phyloP scores from a whole-genome alignment of 2,113 vertebrate genomes.

The Tupaia tana region DNA sequence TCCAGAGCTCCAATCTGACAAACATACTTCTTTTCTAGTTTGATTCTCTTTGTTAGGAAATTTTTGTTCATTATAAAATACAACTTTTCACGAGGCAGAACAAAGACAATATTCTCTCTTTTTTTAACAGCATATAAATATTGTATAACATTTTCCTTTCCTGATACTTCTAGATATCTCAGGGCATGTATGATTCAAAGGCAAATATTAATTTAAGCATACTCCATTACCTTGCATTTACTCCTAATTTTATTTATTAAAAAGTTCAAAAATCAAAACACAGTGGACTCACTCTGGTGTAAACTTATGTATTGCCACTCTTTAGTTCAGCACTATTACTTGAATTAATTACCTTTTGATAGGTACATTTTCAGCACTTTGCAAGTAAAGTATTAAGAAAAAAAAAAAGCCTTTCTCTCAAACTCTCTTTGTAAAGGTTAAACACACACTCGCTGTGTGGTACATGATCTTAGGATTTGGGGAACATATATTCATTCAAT shows the following conservation, averaged over 20 bases:
- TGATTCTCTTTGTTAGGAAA: background rate
- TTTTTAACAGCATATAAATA: constrained; percentile 19
- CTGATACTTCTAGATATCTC: background rate
- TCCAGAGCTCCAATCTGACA: background rate
- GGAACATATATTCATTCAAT: constrained; percentile 41
- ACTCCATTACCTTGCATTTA: constrained; percentile 22
- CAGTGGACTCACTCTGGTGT: background rate
- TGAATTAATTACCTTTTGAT: constrained; percentile 38
- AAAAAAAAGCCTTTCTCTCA: background rate
- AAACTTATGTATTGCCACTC: constrained; percentile 36
- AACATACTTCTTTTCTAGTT: background rate
- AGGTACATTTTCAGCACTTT: constrained; percentile 60
- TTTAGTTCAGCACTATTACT: constrained; percentile 49
- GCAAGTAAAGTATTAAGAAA: constrained; percentile 27
- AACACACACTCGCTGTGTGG: background rate
- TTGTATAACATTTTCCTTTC: background rate
- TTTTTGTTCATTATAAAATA: background rate
- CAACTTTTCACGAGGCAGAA: background rate
- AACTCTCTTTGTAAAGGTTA: constrained; percentile 66
- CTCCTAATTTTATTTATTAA: background rate
- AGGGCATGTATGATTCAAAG: background rate
- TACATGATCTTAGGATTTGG: constrained; percentile 60
- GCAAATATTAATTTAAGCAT: constrained; percentile 40
- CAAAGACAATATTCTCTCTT: constrained; percentile 23
- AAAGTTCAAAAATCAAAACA: constrained; percentile 5